A percentile compares a stretch with the other conserved stretches of the same genome.
Conservation (phyloP, 2,888 invertebrate genomes). For the Eurytoma californica region DNA sequence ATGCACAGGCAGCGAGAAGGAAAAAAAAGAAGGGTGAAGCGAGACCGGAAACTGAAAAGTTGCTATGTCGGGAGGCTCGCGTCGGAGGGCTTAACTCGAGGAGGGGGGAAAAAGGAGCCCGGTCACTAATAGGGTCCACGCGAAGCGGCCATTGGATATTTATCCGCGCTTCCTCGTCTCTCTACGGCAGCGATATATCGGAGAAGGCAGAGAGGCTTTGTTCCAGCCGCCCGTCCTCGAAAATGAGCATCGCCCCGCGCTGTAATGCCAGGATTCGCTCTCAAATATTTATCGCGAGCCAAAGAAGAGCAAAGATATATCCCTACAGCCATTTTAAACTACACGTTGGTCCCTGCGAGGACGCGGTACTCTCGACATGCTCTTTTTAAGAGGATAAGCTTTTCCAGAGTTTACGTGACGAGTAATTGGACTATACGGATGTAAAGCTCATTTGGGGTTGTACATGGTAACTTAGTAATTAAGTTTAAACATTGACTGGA, state of each 20-base stretch:
- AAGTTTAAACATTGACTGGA: no score
- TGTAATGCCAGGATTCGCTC: slow-evolving; percentile 23
- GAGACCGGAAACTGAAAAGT: slow-evolving; percentile 42
- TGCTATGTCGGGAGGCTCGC: slow-evolving; percentile 23
- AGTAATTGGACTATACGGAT: no score
- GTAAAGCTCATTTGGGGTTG: no score
- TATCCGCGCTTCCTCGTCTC: slow-evolving; percentile 9
- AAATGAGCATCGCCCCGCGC: neutral
- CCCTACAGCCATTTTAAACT: no score
- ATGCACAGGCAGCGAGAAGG: neutral
- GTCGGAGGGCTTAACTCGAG: neutral
- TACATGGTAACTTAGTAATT: no score
- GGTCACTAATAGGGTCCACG: neutral
- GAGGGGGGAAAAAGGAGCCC: neutral
- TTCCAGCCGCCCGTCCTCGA: neutral
- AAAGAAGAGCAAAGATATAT: neutral
- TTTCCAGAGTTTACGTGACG: no score
- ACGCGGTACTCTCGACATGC: no score
- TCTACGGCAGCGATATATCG: neutral
- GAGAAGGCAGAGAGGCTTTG: neutral
- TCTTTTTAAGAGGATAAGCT: no score
- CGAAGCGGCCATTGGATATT: slow-evolving; percentile 10
- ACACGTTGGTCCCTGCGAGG: no score
- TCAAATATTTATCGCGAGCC: slow-evolving; percentile 17
- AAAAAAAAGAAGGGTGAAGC: neutral